A percentile compares a stretch with the other conserved stretches of the same genome.
Conservation (phyloP, 2,797 vertebrate species). For the Peromyscus attwateri region DNA sequence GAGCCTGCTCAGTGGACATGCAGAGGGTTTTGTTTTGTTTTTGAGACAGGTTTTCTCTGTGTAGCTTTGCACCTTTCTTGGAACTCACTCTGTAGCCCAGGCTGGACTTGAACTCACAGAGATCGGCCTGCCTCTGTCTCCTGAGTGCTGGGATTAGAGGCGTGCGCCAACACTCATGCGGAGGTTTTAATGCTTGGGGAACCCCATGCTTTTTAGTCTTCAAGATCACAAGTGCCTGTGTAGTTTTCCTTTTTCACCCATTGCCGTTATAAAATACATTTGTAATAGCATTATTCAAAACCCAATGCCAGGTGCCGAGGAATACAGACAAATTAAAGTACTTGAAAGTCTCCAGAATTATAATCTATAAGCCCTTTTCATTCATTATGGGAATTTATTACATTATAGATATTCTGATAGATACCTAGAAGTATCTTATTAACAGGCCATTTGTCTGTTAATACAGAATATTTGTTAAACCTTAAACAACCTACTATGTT, state of each 20-base stretch:
- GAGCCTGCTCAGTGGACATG: not conserved
- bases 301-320: not conserved
- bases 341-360: constrained; percentile 14
- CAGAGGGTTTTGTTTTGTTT: too few relatives aligned
- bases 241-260: not conserved
- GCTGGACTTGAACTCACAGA: too few relatives aligned
- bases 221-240: not conserved
- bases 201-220: not conserved
- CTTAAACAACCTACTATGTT: not conserved
- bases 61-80: too few relatives aligned
- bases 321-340: not conserved
- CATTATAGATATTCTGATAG: not conserved
- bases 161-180: too few relatives aligned
- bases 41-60: too few relatives aligned
- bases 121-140: too few relatives aligned
- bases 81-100: too few relatives aligned
- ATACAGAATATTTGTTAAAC: not conserved
- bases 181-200: not conserved
- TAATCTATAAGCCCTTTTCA: not conserved
- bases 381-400: constrained; percentile 40
- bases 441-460: not conserved
- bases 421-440: not conserved
- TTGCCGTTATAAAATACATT: not conserved
- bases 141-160: too few relatives aligned
- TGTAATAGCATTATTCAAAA: not conserved